Evolutionary conservation across 2,113 vertebrate genomes (phyloP).

Genomic region (Bujurquina vittata): DNA sequence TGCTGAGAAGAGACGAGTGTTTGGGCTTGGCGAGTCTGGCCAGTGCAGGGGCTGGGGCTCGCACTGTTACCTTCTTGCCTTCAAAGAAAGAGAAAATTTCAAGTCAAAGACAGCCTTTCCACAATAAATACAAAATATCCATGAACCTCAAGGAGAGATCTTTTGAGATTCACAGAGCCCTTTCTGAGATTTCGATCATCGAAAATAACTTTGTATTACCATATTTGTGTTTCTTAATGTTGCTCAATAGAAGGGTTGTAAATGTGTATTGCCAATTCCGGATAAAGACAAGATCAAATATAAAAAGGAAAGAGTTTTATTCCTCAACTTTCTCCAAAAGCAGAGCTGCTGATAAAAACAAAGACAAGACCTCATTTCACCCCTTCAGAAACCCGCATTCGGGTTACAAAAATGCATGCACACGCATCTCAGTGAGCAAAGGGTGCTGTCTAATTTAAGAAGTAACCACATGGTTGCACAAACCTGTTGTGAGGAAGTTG

Average conservation of each 20-base stretch:
- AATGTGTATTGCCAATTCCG: not conserved
- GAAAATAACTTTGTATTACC: not conserved
- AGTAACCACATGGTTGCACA: constrained; percentile 46
- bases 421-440: not conserved
- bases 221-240: not conserved
- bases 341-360: not conserved
- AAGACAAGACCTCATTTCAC: constrained; percentile 25
- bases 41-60: constrained; percentile 84
- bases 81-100: not conserved
- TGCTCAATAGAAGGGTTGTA: not conserved
- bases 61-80: constrained; percentile 90
- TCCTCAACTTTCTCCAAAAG: not conserved
- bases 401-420: constrained; percentile 13
- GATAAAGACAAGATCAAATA: not conserved
- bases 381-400: constrained; percentile 41
- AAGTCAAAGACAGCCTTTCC: not conserved
- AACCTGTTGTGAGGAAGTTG: constrained; percentile 9
- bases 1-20: constrained; percentile 63
- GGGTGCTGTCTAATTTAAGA: constrained; percentile 47
- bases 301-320: not conserved
- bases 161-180: not conserved
- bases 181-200: not conserved
- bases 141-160: not conserved
- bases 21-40: constrained; percentile 80
- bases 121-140: not conserved